Base-by-base conservation (phyloP, 1,140 invertebrate species). In the Paramacrobiotus metropolitanus region DNA sequence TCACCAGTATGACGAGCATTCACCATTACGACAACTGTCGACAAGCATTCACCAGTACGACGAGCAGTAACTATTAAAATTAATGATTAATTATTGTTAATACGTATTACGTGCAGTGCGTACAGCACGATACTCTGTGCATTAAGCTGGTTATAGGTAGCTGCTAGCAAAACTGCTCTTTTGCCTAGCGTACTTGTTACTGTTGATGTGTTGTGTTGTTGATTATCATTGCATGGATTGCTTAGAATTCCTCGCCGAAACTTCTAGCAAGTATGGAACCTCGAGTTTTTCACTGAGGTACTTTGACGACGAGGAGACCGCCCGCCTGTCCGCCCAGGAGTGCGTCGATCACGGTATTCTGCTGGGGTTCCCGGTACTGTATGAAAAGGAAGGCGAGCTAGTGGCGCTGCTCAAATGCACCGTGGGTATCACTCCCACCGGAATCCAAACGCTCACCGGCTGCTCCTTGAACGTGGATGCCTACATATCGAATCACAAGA, bases 321-420 rank as follows among this genome's bases (percentile, higher is more conserved):
- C 95, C 2, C 87, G 88, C 72, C 83, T 99, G 82, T 94, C 92
- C 31, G 86, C 97, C 60, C 81, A 90, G 44, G 95, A 99, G 75
- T 99, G 94, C 79, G 87, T 95, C 30, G 92, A 88, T 69, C 92
- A 98, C 74, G 93, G 92, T 72, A 78, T 99, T 62, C 84, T 99
- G 67, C 90, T 95, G 74, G 91, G 94, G 63, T 99, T 96, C 77
- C 89, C 88, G 79, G 83, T 85, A 65, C 73, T 80, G 2, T 86
- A 83, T 70, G 80, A 80, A 69, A 79, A 78, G 70, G 74, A 76
- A 67, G 77, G 80, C 66, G 93, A 99, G 77, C 79, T 84, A 70
- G 92, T 96, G 63, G 94, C 92, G 59, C 94, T 98, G 73, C 97
- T 94, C 72, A 99, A 98, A 77, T 94, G 91, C 68, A 99, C 94